These are phyloP conservation scores for Anthopleura xanthogrammica DNA, from an alignment of 92 coral and sea anemone genomes.

Conservation along the genomic window DNA sequence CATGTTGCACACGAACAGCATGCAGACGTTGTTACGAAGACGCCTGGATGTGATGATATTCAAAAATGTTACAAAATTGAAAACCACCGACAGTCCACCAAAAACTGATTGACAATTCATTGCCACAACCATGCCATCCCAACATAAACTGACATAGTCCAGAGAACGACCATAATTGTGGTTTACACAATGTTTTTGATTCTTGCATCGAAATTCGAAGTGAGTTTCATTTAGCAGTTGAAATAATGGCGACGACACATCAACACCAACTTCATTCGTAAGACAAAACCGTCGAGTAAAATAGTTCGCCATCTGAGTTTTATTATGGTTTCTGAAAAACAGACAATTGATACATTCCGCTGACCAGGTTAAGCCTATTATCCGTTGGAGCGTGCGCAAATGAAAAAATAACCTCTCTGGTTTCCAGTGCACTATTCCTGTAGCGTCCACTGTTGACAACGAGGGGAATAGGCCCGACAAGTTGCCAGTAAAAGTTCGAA, in stretches of 20 bases:
- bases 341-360: not conserved
- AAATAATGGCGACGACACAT: not conserved
- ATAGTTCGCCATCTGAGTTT: not conserved
- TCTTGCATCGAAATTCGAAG: not conserved
- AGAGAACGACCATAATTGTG: not conserved
- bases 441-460: too few species aligned
- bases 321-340: conserved; percentile 15
- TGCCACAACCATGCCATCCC: not conserved
- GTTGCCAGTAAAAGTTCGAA: conserved; percentile 21
- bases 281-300: too few species aligned
- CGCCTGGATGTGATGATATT: too few species aligned
- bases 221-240: not conserved
- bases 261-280: not conserved
- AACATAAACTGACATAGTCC: not conserved
- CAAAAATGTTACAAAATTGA: too few species aligned
- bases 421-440: too few species aligned
- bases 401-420: too few species aligned
- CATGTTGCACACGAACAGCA: too few species aligned
- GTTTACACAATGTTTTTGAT: not conserved
- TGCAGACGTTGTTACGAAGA: too few species aligned
- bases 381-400: too few species aligned
- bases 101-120: too few species aligned
- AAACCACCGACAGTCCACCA: too few species aligned
- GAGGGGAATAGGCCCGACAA: not conserved
- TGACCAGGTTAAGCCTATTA: too few species aligned